Evolutionary conservation across 2,113 vertebrate species (phyloP), one percentile per base, ranked within the genome.

Genomic region (Mormoops blainvillei): DNA sequence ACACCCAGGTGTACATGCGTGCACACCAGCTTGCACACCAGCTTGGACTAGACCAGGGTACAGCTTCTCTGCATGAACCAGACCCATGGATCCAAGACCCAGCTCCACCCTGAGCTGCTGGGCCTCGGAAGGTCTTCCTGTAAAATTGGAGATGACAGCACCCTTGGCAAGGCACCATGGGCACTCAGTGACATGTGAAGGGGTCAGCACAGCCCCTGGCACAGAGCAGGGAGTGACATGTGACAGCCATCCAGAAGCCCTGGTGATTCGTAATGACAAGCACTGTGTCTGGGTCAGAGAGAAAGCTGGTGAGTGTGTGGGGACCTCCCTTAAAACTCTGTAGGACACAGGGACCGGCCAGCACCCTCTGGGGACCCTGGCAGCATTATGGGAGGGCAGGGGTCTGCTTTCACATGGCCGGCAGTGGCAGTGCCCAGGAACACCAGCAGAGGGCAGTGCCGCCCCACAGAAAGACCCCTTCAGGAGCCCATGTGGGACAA

Each of bases 371-470:
- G 45, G 13, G 3, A 3, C 52, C 31, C 31, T 11, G 2, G 18
- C 31, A 52, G 31, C 54, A 0, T 7, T 2, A 1, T 24, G 0
- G 38, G 68, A 18, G 38, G 15, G 24, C 8, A 26, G 2, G 31
- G 43, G 22, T 70, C 22, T 43, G 2, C 8, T 12, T 33, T 22
- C 15, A n/a, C n/a, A n/a, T n/a, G n/a, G n/a, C n/a, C n/a, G n/a
- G n/a, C n/a, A n/a, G 2, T 18, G 61, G 48, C 63, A 13, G 70
- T 0, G 7, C 45, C n/a, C 63, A 41, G 61, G 52, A 9, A 43
- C 90, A 87, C 95, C 93, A 94, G 95, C 95, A 97, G 96, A 96
- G 94, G 95, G 91, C 95, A 93, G 82, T 82, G 65, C 52, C 2
- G 0, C 54, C 58, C 82, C 63, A 50, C 54, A 33, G 22, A 96